Percentiles rank a stretch among this genome's conserved stretches.
phyloP scores from a whole-genome alignment of 2,888 invertebrate genomes.

The Ashinkailepas kermadecensis region DNA sequence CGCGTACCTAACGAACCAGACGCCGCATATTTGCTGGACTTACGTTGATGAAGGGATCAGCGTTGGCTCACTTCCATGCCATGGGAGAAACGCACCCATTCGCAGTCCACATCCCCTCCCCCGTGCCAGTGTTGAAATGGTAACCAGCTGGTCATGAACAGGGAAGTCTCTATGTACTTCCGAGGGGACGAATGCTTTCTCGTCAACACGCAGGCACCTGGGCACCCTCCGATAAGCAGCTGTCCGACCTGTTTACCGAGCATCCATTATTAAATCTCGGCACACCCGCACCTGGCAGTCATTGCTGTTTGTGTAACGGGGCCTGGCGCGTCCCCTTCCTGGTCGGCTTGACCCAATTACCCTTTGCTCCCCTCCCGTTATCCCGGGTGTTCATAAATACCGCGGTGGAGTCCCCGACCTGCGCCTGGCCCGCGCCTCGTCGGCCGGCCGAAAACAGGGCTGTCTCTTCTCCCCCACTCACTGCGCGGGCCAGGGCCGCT shows the following conservation, averaged over 20 bases:
- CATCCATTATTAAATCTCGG: neutral
- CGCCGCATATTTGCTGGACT: too few relatives aligned
- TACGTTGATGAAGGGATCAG: too few relatives aligned
- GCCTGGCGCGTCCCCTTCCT: conserved; percentile 10
- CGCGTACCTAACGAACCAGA: too few relatives aligned
- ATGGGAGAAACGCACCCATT: too few relatives aligned
- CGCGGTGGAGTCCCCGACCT: neutral
- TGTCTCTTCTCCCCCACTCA: neutral
- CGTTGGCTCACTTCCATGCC: too few relatives aligned
- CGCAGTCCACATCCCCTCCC: too few relatives aligned
- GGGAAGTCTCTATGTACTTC: too few relatives aligned
- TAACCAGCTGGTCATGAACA: too few relatives aligned
- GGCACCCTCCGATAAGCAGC: neutral
- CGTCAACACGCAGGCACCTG: too few relatives aligned
- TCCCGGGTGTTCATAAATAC: conserved; percentile 7
- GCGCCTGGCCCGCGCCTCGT: neutral
- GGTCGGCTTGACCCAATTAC: neutral
- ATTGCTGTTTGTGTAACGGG: conserved; percentile 18
- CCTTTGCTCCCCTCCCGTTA: conserved; percentile 2
- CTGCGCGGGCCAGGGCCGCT: neutral
- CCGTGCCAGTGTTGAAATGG: too few relatives aligned
- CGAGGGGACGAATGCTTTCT: too few relatives aligned
- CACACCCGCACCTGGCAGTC: neutral
- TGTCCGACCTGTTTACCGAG: conserved; percentile 5
- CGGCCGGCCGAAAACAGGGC: neutral